Percentiles rank a stretch among this genome's conserved stretches.
Evolutionary conservation across 2,797 vertebrate genomes (phyloP).

Genomic region (Tympanoctomys barrerae): DNA sequence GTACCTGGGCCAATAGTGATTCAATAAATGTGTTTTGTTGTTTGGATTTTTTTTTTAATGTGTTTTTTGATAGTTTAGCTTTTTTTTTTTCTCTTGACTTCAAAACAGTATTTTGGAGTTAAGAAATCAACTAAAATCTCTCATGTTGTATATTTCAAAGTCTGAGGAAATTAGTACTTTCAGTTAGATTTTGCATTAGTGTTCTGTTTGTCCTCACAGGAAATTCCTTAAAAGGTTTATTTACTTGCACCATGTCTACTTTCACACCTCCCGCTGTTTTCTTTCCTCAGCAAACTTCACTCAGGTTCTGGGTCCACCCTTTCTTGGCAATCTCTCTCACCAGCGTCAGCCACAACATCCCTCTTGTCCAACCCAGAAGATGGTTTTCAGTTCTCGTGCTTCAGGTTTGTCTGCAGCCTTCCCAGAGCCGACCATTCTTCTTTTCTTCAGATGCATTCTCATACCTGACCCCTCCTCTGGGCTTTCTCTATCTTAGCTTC

Average conservation of each 20-base stretch:
- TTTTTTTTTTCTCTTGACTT: constrained; percentile 3
- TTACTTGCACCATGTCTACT: neutral
- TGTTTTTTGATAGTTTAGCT: neutral
- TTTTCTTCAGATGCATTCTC: neutral
- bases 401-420: neutral
- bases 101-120: neutral
- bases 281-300: neutral
- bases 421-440: neutral
- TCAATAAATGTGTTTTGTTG: no score
- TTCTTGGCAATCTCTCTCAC: neutral
- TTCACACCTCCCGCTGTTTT: neutral
- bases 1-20: neutral
- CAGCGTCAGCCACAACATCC: neutral
- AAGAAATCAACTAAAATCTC: neutral
- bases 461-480: neutral
- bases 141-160: neutral
- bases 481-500: neutral
- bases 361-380: neutral
- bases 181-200: neutral
- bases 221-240: neutral
- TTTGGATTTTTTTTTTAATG: no score
- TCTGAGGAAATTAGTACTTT: neutral
- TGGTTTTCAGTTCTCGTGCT: neutral
- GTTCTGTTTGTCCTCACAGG: neutral
- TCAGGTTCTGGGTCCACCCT: neutral